Evolutionary conservation across 2,888 invertebrate genomes (phyloP), one percentile per base, ranked within the genome.

Genomic region (Parnassius mnemosyne): DNA sequence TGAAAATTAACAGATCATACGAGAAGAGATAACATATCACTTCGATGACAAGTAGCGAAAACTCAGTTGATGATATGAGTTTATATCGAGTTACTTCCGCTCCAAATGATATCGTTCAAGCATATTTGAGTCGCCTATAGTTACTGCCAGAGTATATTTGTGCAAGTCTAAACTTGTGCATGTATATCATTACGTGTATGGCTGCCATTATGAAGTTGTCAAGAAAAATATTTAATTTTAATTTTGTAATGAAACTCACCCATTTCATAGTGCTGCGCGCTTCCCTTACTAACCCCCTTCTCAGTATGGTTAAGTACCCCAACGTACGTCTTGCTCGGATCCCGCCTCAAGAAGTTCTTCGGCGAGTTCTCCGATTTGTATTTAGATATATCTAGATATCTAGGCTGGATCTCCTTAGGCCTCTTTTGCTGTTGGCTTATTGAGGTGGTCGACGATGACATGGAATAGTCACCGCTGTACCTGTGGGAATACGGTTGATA

Each of bases 361-460:
- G 92, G 88, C 2, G 88, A 87, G 55, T 83, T 85, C 57, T 92
- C 91, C 44, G 70, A 79, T 78, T 93, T 93, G 79, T 93, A 94
- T 79, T 93, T 93, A 56, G 93, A 93, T 66, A 94, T 94, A 81
- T 94, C 94, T 64, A 94, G 76, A 73, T 94, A 94, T 56, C 93
- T 89, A 9, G 89, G 89, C 71, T 83, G 84, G 52, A 86, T 70
- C 41, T 77, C 75, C 43, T 75, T 75, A 11, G 79, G 78, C 69
- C 76, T 79, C 70, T 81, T 82, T 61, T 78, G 76, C 66, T 59
- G 61, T 58, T 71, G 68, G 60, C 84, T 78, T 1, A 83, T 78
- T 0, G 90, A 89, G 57, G 89, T 88, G 16, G 90, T 89, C 0
- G 92, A 91, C 49, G 92, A 92, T 58, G 91, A 90, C 84, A 91